These are phyloP conservation scores for Artemia sp. DNA, from an alignment of 2,888 invertebrate species.

Conservation along the genomic window DNA sequence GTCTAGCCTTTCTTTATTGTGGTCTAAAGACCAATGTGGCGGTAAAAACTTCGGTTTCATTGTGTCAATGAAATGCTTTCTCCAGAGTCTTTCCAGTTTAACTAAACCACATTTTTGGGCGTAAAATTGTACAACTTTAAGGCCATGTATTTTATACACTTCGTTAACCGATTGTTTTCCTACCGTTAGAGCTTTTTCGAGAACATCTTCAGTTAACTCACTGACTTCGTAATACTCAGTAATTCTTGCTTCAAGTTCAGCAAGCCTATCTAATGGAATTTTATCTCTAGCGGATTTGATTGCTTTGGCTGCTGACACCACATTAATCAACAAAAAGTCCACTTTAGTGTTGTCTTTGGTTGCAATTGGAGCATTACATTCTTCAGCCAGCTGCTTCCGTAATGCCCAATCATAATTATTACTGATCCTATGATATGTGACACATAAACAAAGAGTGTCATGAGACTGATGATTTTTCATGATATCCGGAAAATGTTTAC, in stretches of 20 bases:
- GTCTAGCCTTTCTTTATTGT: slow-evolving; percentile 40
- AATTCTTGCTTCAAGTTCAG: too few species aligned
- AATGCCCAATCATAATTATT: slow-evolving; percentile 45
- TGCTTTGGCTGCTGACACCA: slow-evolving; percentile 31
- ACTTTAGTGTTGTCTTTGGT: too few species aligned
- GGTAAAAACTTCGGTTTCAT: slow-evolving; percentile 58
- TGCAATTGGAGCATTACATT: slow-evolving; percentile 48
- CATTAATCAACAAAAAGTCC: slow-evolving; percentile 29
- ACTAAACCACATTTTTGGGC: slow-evolving; percentile 39
- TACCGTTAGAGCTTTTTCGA: too few species aligned
- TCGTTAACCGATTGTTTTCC: too few species aligned
- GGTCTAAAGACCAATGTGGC: slow-evolving; percentile 53
- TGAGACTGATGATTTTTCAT: slow-evolving; percentile 54
- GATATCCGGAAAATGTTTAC: slow-evolving; percentile 51
- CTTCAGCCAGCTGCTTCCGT: slow-evolving; percentile 40
- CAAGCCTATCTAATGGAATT: too few species aligned
- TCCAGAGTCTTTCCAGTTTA: slow-evolving; percentile 54
- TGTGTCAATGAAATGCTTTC: slow-evolving; percentile 50
- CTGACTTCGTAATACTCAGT: too few species aligned
- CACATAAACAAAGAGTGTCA: slow-evolving; percentile 56
- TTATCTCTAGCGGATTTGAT: too few species aligned
- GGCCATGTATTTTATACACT: slow-evolving; percentile 29
- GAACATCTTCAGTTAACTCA: too few species aligned
- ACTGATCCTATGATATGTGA: slow-evolving; percentile 50
- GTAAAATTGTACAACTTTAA: slow-evolving; percentile 30